Evolutionary conservation across 2,797 vertebrate species (phyloP).

Genomic region (Pristis pectinata): DNA sequence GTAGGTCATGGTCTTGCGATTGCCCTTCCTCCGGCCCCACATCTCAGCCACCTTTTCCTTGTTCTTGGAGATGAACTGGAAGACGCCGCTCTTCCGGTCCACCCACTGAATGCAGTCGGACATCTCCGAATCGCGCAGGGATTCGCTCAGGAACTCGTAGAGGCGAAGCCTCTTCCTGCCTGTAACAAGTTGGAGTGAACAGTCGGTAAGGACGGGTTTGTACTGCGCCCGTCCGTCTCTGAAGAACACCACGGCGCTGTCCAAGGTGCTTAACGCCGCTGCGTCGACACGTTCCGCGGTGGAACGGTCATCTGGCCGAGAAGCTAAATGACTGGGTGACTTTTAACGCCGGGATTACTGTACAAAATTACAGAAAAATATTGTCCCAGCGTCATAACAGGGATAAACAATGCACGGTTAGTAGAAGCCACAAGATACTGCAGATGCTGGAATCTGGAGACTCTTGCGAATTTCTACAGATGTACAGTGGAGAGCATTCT

Average conservation of each 20-base stretch:
- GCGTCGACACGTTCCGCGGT: not conserved
- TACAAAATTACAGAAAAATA: not conserved
- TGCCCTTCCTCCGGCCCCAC: slow-evolving; percentile 94
- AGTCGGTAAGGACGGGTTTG: not conserved
- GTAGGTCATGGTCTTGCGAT: slow-evolving; percentile 97
- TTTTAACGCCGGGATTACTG: not conserved
- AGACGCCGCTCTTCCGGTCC: slow-evolving; percentile 77
- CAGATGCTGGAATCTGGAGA: too few species aligned
- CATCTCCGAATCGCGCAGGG: slow-evolving; percentile 80
- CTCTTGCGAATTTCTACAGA: too few species aligned
- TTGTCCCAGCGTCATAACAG: not conserved
- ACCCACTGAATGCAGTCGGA: slow-evolving; percentile 94
- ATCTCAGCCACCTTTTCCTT: slow-evolving; percentile 93
- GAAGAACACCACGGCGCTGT: not conserved
- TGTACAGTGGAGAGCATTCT: too few species aligned
- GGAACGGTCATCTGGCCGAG: not conserved
- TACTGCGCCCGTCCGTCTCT: not conserved
- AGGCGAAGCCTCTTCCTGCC: slow-evolving; percentile 90
- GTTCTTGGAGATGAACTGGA: slow-evolving; percentile 96
- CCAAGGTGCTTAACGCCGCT: not conserved
- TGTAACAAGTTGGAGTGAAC: slow-evolving; percentile 42
- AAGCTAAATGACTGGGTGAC: not conserved
- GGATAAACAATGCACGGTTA: not conserved
- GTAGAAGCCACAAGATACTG: not conserved
- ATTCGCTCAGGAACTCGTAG: slow-evolving; percentile 86